phyloP scores from a whole-genome alignment of 2,888 invertebrate species.

The Eudemis profundana region DNA sequence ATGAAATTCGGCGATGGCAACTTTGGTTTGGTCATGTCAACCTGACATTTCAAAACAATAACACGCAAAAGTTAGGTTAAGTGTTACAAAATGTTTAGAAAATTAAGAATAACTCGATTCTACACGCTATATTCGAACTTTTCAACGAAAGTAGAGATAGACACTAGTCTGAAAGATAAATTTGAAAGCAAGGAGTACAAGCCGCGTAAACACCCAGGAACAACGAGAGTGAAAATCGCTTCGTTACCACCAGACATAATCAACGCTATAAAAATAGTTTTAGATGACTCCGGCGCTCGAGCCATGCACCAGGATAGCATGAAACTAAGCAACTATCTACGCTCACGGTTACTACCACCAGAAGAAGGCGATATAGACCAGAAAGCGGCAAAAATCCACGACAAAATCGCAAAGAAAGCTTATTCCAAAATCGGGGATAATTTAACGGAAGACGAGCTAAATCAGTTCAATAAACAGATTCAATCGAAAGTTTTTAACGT shows the following conservation, averaged over 20 bases:
- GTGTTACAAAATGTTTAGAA: slow-evolving; percentile 68
- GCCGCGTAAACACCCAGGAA: slow-evolving; percentile 90
- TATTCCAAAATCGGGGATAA: slow-evolving; percentile 59
- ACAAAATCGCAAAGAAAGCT: slow-evolving; percentile 66
- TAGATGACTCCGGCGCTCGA: slow-evolving; percentile 86
- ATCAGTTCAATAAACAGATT: slow-evolving; percentile 74
- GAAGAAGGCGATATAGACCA: slow-evolving; percentile 83
- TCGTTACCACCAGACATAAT: slow-evolving; percentile 86
- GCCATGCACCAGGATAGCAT: slow-evolving; percentile 82
- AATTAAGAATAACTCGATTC: slow-evolving; percentile 60
- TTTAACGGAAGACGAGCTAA: slow-evolving; percentile 66
- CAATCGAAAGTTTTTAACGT: slow-evolving; percentile 83
- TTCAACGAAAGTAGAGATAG: slow-evolving; percentile 78
- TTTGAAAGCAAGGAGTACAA: slow-evolving; percentile 84
- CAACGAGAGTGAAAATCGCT: slow-evolving; percentile 80
- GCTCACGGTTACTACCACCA: slow-evolving; percentile 87
- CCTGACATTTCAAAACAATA: slow-evolving; percentile 39
- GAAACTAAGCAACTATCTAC: slow-evolving; percentile 85
- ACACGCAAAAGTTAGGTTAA: slow-evolving; percentile 41
- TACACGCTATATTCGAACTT: slow-evolving; percentile 60
- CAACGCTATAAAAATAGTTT: slow-evolving; percentile 82
- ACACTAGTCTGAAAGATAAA: slow-evolving; percentile 75
- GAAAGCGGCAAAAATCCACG: slow-evolving; percentile 74
- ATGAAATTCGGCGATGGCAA: too few relatives aligned
- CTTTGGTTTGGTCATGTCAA: too few relatives aligned